These are phyloP conservation scores for Heliconius eleuchia DNA, from an alignment of 1,140 invertebrate genomes.

Conservation along the genomic window DNA sequence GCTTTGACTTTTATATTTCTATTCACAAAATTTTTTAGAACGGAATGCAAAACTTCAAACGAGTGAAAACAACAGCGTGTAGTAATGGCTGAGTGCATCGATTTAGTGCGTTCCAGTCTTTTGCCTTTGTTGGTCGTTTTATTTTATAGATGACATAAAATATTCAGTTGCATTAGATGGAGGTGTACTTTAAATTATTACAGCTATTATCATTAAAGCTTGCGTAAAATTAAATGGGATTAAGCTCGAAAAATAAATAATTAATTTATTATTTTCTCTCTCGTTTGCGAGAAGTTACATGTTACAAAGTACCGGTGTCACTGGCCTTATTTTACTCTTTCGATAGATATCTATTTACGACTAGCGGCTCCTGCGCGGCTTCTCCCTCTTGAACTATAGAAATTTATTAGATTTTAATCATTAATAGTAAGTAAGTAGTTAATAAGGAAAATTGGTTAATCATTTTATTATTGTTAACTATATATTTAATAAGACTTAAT, in stretches of 20 bases:
- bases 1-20: conserved; percentile 26
- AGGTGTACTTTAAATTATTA: conserved; percentile 1
- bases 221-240: background rate
- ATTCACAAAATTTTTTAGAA: conserved; percentile 16
- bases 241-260: background rate
- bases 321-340: background rate
- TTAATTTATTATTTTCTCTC: background rate
- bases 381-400: too few species aligned
- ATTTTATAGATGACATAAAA: conserved; percentile 3
- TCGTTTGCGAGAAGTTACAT: background rate
- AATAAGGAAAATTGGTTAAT: too few species aligned
- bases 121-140: background rate
- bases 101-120: conserved; percentile 16
- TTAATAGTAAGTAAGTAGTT: too few species aligned
- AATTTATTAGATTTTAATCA: too few species aligned
- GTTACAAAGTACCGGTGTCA: background rate
- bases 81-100: conserved; percentile 23
- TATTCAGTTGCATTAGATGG: background rate
- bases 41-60: conserved; percentile 28
- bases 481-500: too few species aligned
- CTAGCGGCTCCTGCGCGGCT: too few species aligned
- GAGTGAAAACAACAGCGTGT: conserved; percentile 25
- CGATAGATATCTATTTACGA: background rate
- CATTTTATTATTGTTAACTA: too few species aligned
- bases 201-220: background rate